Conservation (phyloP, 2,113 vertebrate species). For the Nanger granti region DNA sequence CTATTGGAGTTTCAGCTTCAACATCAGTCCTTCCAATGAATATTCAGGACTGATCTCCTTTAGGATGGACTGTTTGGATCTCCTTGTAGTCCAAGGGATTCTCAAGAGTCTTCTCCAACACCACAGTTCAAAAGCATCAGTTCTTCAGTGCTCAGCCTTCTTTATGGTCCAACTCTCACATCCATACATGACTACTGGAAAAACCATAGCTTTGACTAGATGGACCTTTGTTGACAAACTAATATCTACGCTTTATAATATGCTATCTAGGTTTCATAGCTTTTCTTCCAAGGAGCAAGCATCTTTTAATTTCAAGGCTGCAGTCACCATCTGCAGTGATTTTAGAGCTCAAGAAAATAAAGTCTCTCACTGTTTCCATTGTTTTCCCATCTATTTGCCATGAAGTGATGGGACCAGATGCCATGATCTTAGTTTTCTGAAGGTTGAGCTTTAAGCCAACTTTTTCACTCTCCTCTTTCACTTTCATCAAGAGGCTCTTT, state of each 20-base stretch:
- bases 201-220: neutral
- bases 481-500: neutral
- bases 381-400: neutral
- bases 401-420: neutral
- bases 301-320: neutral
- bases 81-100: neutral
- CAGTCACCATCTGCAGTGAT: neutral
- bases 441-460: neutral
- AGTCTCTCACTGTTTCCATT: neutral
- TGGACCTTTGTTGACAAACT: neutral
- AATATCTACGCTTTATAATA: neutral
- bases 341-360: neutral
- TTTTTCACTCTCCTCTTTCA: neutral
- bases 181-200: neutral
- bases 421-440: neutral
- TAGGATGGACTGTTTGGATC: neutral
- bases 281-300: neutral
- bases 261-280: neutral
- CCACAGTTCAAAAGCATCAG: neutral
- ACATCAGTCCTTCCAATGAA: neutral
- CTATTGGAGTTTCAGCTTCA: neutral
- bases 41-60: neutral
- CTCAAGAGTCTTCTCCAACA: neutral
- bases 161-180: neutral
- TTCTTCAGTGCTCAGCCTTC: neutral